These are phyloP conservation scores for Synchiropus splendidus DNA, from an alignment of 2,113 vertebrate genomes.

Conservation along the genomic window DNA sequence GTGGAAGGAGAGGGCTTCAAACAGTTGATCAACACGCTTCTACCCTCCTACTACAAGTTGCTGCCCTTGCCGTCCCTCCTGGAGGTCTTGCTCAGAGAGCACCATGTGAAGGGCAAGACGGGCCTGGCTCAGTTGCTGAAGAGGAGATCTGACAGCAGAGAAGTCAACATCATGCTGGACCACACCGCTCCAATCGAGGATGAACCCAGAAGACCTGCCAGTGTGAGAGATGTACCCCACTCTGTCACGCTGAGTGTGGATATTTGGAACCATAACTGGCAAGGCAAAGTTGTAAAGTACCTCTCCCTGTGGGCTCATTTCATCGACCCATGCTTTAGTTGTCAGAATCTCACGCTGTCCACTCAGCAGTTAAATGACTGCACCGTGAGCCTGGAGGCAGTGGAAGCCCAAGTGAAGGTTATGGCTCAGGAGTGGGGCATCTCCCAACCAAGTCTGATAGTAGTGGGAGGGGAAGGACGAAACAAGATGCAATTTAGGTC, in stretches of 20 bases:
- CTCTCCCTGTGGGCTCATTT: slow-evolving; percentile 63
- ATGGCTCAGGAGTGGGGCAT: slow-evolving; percentile 64
- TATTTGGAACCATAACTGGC: slow-evolving; percentile 59
- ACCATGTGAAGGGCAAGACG: slow-evolving; percentile 26
- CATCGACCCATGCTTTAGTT: slow-evolving; percentile 48
- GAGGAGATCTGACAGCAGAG: not conserved
- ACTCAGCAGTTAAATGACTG: slow-evolving; percentile 35
- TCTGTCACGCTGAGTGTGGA: slow-evolving; percentile 56
- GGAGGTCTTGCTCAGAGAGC: slow-evolving; percentile 39
- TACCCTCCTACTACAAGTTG: slow-evolving; percentile 49
- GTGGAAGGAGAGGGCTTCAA: slow-evolving; percentile 64
- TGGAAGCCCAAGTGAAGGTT: slow-evolving; percentile 40
- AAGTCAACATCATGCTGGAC: slow-evolving; percentile 5
- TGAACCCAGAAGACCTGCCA: slow-evolving; percentile 7
- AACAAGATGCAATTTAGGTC: slow-evolving; percentile 5
- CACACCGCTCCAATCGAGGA: slow-evolving; percentile 42
- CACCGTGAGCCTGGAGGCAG: slow-evolving; percentile 4
- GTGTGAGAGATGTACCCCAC: slow-evolving; percentile 17
- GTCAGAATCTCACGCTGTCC: slow-evolving; percentile 49
- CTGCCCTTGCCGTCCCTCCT: slow-evolving; percentile 45
- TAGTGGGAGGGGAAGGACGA: slow-evolving; percentile 40
- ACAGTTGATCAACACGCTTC: slow-evolving; percentile 51
- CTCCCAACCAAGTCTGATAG: slow-evolving; percentile 30
- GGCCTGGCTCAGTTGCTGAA: slow-evolving; percentile 26
- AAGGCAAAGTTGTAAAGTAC: slow-evolving; percentile 37